Percentiles rank a stretch among this genome's conserved stretches.
These are phyloP conservation scores for Cephus sareptanus DNA, from an alignment of 2,888 invertebrate genomes.

Conservation along the genomic window DNA sequence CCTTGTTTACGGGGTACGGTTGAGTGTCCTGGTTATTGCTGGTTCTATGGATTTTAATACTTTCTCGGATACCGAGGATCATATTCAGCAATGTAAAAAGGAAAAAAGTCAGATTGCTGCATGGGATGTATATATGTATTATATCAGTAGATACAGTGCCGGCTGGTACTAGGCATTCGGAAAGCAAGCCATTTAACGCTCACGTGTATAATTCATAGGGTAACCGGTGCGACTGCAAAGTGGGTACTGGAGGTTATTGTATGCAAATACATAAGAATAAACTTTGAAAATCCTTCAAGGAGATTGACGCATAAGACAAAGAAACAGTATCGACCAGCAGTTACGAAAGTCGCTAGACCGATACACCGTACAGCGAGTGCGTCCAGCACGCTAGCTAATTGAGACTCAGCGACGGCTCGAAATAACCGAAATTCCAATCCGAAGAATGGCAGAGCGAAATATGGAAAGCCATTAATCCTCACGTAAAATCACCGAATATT, in stretches of 20 bases:
- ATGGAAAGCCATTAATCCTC: conserved; percentile 55
- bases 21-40: too few species aligned
- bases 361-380: neutral
- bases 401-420: conserved; percentile 62
- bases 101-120: neutral
- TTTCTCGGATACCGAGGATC: neutral
- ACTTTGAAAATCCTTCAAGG: neutral
- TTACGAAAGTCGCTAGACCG: neutral
- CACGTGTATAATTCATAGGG: neutral
- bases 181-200: neutral
- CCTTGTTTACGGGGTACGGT: too few species aligned
- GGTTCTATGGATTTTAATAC: neutral
- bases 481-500: conserved; percentile 62
- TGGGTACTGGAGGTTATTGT: neutral
- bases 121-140: neutral
- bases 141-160: neutral
- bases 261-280: neutral
- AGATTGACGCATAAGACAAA: neutral
- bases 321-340: neutral
- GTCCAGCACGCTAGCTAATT: conserved; percentile 52
- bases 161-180: neutral
- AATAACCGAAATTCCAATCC: conserved; percentile 64
- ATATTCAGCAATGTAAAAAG: neutral
- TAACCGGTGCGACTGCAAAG: neutral
- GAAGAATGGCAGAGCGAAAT: conserved; percentile 53